Conservation (phyloP, 2,797 vertebrate genomes). For the Pagetopsis macropterus region DNA sequence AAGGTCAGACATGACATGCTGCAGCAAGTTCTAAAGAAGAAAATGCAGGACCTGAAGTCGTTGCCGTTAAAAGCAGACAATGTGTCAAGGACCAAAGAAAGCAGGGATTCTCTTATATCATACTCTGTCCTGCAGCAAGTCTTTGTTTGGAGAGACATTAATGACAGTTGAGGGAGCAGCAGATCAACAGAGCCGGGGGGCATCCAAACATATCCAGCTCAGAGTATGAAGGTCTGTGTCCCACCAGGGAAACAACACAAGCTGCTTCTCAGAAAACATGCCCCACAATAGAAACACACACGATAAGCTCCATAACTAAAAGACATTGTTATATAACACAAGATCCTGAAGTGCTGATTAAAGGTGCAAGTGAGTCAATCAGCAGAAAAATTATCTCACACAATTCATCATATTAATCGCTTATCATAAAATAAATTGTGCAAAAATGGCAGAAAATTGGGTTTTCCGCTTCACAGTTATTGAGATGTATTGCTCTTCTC, state of each 20-base stretch:
- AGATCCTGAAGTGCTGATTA: background rate
- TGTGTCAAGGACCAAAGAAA: constrained; percentile 52
- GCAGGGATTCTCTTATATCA: constrained; percentile 41
- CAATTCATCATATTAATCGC: too few relatives aligned
- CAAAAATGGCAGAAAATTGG: too few relatives aligned
- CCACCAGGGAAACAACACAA: constrained; percentile 47
- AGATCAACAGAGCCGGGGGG: constrained; percentile 44
- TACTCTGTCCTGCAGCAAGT: constrained; percentile 57
- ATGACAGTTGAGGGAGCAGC: constrained; percentile 64
- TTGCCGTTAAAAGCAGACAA: constrained; percentile 37
- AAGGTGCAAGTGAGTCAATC: too few relatives aligned
- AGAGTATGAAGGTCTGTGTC: constrained; percentile 40
- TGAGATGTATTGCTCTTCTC: too few relatives aligned
- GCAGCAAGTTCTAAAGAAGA: constrained; percentile 36
- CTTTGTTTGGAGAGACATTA: constrained; percentile 68
- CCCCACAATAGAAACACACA: constrained; percentile 8
- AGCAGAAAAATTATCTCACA: too few relatives aligned
- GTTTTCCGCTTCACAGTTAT: too few relatives aligned
- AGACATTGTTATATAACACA: constrained; percentile 3
- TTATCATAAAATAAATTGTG: too few relatives aligned
- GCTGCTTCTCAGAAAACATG: constrained; percentile 33
- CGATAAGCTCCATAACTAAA: background rate
- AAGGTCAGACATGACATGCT: constrained; percentile 36
- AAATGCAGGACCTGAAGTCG: constrained; percentile 23
- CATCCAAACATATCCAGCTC: constrained; percentile 47